These are phyloP conservation scores for Oligia latruncula DNA, from an alignment of 2,888 invertebrate genomes.

Conservation along the genomic window DNA sequence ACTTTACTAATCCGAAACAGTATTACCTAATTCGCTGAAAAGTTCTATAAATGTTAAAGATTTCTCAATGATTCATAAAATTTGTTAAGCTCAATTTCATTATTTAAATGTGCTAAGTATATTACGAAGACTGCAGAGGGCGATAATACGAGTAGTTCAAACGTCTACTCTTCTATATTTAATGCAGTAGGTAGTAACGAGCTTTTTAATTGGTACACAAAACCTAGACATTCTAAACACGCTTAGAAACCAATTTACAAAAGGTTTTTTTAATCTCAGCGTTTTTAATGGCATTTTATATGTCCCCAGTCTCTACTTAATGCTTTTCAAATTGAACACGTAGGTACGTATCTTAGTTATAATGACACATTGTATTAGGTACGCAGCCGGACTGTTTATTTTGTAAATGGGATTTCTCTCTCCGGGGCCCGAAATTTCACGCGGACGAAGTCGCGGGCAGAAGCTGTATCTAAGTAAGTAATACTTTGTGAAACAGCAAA, in stretches of 20 bases:
- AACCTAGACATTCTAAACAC: background rate
- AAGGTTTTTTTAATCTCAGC: background rate
- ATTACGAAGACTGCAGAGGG: background rate
- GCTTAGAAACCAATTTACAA: background rate
- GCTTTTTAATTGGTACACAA: background rate
- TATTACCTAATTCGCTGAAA: background rate
- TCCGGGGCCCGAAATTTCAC: background rate
- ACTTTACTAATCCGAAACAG: background rate
- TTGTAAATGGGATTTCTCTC: conserved; percentile 37
- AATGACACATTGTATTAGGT: conserved; percentile 14
- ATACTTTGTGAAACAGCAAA: background rate
- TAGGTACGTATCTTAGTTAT: background rate
- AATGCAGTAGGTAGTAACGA: background rate
- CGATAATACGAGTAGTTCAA: background rate
- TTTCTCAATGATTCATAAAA: background rate
- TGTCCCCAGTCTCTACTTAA: background rate
- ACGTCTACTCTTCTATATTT: background rate
- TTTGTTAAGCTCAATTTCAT: background rate
- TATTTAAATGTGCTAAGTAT: background rate
- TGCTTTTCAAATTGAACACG: conserved; percentile 9
- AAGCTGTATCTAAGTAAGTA: background rate
- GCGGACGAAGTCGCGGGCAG: no score
- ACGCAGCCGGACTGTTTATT: conserved; percentile 29
- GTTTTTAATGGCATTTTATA: background rate
- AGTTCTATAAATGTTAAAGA: background rate